Evolutionary conservation across 2,888 invertebrate genomes (phyloP).

Genomic region (Zaprionus obscuricornis): DNA sequence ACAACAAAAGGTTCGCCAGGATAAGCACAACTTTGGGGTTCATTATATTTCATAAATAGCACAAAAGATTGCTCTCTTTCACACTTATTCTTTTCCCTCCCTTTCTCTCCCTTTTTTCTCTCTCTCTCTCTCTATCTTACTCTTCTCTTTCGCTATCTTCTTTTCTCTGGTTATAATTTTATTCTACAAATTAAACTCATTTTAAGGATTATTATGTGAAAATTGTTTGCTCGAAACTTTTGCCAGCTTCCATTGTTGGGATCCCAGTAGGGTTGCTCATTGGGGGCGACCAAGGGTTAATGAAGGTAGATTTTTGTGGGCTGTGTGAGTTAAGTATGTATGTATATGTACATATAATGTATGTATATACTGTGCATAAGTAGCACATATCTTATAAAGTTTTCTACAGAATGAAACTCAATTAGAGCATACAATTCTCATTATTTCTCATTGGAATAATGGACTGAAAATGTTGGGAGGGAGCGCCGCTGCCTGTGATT

Average conservation of each 20-base stretch:
- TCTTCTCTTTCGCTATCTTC: neutral
- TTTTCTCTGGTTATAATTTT: conserved; percentile 56
- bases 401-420: too few relatives aligned
- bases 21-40: conserved; percentile 50
- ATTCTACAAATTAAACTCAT: conserved; percentile 78
- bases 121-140: neutral
- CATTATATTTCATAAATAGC: conserved; percentile 54
- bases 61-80: conserved; percentile 28
- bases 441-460: too few relatives aligned
- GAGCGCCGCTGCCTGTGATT: too few relatives aligned
- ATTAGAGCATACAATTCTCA: too few relatives aligned
- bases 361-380: too few relatives aligned
- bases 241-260: conserved; percentile 55
- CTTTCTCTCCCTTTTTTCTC: neutral
- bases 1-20: conserved; percentile 46
- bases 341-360: neutral
- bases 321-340: neutral
- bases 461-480: too few relatives aligned
- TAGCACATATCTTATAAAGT: too few relatives aligned
- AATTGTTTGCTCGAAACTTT: conserved; percentile 71
- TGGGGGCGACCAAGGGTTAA: conserved; percentile 23
- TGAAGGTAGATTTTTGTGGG: conserved; percentile 3
- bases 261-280: neutral
- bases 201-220: conserved; percentile 78
- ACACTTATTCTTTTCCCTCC: neutral